Percentiles rank a stretch among this genome's conserved stretches.
phyloP scores from a whole-genome alignment of 2,888 invertebrate genomes.

The Micoletzkya japonica region DNA sequence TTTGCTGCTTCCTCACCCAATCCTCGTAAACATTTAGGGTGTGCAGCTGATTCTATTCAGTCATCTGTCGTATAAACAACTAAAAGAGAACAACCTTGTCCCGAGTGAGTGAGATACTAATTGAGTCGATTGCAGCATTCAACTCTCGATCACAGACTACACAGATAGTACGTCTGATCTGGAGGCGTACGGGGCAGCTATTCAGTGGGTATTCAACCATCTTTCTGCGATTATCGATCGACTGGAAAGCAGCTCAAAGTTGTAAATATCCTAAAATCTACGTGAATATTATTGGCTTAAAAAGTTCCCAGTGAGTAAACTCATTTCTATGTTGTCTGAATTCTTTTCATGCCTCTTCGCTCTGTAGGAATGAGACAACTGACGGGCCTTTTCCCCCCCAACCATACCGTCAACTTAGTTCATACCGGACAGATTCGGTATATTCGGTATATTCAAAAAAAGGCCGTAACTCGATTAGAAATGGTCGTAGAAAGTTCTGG shows the following conservation, averaged over 20 bases:
- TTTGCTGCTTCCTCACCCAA: no score
- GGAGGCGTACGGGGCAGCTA: conserved; percentile 38
- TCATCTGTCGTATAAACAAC: background rate
- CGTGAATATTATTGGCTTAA: background rate
- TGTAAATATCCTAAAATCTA: no score
- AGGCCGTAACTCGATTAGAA: no score
- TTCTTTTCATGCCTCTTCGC: background rate
- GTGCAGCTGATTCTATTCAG: no score
- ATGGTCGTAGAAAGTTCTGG: conserved; percentile 26
- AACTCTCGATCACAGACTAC: conserved; percentile 42
- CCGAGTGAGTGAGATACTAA: background rate
- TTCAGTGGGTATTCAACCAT: conserved; percentile 43
- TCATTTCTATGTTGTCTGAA: background rate
- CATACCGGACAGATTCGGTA: background rate
- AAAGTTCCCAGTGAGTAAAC: background rate
- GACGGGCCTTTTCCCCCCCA: background rate
- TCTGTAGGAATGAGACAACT: background rate
- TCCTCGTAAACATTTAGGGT: no score
- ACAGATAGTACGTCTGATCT: conserved; percentile 37
- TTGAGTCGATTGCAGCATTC: conserved; percentile 32
- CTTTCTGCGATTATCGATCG: conserved; percentile 18
- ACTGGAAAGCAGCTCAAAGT: conserved; percentile 33
- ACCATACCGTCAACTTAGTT: conserved; percentile 1
- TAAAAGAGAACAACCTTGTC: background rate
- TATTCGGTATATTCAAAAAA: no score